Evolutionary conservation across 2,797 vertebrate genomes (phyloP), one percentile per base, ranked within the genome.

Genomic region (Sphenopsis melanotis): DNA sequence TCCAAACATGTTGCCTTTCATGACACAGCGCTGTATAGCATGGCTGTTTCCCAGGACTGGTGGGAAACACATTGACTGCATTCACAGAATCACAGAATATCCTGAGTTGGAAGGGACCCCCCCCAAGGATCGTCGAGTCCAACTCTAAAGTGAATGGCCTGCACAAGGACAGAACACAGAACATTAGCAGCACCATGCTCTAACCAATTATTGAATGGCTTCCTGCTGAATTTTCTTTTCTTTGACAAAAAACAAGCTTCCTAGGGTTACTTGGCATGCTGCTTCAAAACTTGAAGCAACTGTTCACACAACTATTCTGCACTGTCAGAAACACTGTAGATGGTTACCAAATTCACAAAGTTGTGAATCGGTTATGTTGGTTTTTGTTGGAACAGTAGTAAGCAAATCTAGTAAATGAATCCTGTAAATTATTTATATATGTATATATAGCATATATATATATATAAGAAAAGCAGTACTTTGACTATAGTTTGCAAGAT

Each of bases 401-500:
- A 89, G 89, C 15, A 66, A 82, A 91, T 90, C 61, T 95, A 94
- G 79, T 89, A 88, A 95, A 81, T 79, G 93, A 96, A 96, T 94
- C 80, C 91, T 97, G 75, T 96, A 97, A 96, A 94, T 95, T 97
- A 96, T 95, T 92, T 96, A 83, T 97, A 84, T 95, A 93, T 93
- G 91, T 97, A 89, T 94, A 94, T 97, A 96, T 97, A 76, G 81
- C 75, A 56, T 56, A 87, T 69, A 92, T 93, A 90, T 59, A 37
- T 93, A 93, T 91, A 89, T 91, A 91, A 92, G 83, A 96, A 92
- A 95, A 91, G 60, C 79, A 96, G 79, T 96, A 94, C 94, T 96
- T 95, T 94, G 92, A 95, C 89, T 96, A 55, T 95, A 93, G 89
- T 94, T 95, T 95, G 89, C 94, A 95, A 95, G 68, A 72, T 95